Conservation (phyloP, 2,797 vertebrate genomes). For the Pantherophis alleghaniensis region DNA sequence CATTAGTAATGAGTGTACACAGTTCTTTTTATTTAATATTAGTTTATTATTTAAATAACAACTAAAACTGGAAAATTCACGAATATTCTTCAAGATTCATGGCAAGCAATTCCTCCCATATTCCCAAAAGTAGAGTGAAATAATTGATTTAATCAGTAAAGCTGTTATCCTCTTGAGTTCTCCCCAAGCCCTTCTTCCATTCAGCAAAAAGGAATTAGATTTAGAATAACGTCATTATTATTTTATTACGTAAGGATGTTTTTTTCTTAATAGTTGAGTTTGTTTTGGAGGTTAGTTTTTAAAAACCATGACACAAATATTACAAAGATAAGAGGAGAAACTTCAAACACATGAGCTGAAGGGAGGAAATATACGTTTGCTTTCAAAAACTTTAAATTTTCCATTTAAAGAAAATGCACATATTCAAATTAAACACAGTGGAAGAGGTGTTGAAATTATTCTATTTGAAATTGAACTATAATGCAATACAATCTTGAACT, state of each 20-base stretch:
- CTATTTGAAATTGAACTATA: background rate
- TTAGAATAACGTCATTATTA: background rate
- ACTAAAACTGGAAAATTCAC: background rate
- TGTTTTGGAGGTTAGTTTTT: background rate
- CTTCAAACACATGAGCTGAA: background rate
- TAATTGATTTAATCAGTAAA: background rate
- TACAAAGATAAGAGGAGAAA: background rate
- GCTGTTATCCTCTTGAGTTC: constrained; percentile 4
- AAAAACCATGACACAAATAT: background rate
- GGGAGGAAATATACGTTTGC: background rate
- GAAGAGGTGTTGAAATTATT: background rate
- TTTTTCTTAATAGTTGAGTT: background rate
- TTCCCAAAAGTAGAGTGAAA: background rate
- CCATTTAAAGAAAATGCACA: background rate
- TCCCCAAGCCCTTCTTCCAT: background rate
- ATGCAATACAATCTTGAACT: background rate
- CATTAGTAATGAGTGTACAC: constrained; percentile 37
- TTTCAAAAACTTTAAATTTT: background rate
- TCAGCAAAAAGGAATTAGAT: background rate
- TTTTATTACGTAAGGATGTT: background rate
- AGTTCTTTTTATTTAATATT: background rate
- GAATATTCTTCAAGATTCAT: background rate
- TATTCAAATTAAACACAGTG: background rate
- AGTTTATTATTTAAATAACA: background rate
- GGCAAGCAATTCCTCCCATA: constrained; percentile 15